Evolutionary conservation across 2,888 invertebrate genomes (phyloP).

Genomic region (Nephrotoma guestfalica): DNA sequence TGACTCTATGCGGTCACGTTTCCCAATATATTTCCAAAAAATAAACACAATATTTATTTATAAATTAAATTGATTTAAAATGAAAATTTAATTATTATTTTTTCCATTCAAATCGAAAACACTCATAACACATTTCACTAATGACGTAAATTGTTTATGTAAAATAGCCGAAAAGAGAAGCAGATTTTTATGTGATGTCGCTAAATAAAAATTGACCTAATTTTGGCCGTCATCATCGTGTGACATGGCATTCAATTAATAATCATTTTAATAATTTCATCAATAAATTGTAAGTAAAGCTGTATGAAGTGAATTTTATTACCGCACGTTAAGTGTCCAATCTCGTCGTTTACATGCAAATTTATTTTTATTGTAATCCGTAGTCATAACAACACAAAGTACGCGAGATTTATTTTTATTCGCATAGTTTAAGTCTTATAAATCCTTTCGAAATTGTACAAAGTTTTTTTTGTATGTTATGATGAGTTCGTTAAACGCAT

Average conservation of each 20-base stretch:
- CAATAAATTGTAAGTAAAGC: not conserved
- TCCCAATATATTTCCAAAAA: not conserved
- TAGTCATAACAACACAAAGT: not conserved
- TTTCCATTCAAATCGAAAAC: not conserved
- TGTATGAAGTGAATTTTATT: not conserved
- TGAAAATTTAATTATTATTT: not conserved
- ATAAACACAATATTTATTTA: not conserved
- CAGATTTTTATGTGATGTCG: not conserved
- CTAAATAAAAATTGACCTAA: not conserved
- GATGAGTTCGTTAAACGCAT: not conserved
- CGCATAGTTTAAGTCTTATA: not conserved
- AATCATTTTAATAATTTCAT: not conserved
- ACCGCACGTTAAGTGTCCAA: not conserved
- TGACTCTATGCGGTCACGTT: not conserved
- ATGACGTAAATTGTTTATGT: not conserved
- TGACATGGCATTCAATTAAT: not conserved
- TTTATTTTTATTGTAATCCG: not conserved
- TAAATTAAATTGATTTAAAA: not conserved
- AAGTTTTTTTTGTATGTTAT: not conserved
- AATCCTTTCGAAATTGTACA: not conserved
- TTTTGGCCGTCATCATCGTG: not conserved
- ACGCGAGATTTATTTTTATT: not conserved
- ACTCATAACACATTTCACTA: not conserved
- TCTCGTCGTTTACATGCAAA: not conserved
- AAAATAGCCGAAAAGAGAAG: not conserved